phyloP scores from a whole-genome alignment of 2,888 invertebrate genomes.

The Pardosa pseudoannulata region DNA sequence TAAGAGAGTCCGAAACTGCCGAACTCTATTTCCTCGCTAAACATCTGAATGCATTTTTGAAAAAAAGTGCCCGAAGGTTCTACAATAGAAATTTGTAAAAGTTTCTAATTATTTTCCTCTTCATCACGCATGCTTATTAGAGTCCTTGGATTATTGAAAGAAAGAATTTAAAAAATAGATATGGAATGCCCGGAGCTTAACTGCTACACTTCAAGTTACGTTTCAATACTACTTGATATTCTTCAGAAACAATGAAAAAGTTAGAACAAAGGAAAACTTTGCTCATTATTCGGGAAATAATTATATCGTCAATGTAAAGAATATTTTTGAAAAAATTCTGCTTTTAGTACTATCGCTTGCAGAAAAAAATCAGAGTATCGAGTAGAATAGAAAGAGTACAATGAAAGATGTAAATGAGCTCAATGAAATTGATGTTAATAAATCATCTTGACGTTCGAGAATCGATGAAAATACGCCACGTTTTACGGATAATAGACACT shows the following conservation, averaged over 20 bases:
- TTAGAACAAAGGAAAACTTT: conserved; percentile 52
- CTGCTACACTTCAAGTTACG: background rate
- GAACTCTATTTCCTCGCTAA: too few species aligned
- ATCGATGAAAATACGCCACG: conserved; percentile 30
- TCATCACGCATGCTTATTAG: background rate
- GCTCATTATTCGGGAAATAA: conserved; percentile 64
- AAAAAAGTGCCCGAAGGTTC: background rate
- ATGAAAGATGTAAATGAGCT: conserved; percentile 56
- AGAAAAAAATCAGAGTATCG: background rate
- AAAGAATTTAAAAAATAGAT: background rate
- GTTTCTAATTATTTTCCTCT: conserved; percentile 16
- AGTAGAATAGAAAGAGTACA: conserved; percentile 25
- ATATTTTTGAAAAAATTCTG: conserved; percentile 22
- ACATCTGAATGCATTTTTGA: too few species aligned
- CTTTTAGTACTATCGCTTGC: background rate
- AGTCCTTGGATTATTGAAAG: background rate
- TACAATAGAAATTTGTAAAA: background rate
- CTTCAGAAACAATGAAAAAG: conserved; percentile 45
- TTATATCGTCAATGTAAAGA: conserved; percentile 42
- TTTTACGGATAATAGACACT: conserved; percentile 16
- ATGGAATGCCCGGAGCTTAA: conserved; percentile 40
- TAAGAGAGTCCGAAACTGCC: too few species aligned
- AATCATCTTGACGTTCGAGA: conserved; percentile 61
- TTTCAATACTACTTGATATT: conserved; percentile 21
- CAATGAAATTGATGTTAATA: conserved; percentile 50